These are phyloP conservation scores for Oophaga sylvatica DNA, from an alignment of 2,797 vertebrate species.

Conservation along the genomic window DNA sequence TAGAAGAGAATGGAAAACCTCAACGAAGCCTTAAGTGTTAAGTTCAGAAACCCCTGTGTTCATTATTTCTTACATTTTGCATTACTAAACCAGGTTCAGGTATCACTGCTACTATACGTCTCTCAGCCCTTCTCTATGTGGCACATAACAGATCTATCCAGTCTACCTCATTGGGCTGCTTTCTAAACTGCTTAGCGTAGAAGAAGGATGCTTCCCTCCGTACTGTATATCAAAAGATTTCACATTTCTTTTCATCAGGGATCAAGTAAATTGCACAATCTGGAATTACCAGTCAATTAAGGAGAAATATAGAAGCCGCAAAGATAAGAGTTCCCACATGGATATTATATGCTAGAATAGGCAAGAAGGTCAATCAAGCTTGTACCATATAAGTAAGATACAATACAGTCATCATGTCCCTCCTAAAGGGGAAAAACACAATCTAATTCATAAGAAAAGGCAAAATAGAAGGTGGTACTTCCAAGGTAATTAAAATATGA, in stretches of 20 bases:
- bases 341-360: neutral
- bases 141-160: neutral
- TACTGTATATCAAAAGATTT: constrained; percentile 8
- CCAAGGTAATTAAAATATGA: no score
- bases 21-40: no score
- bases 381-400: neutral
- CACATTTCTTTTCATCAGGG: constrained; percentile 34
- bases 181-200: neutral
- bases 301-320: constrained; percentile 21
- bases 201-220: constrained; percentile 3
- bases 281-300: constrained; percentile 39
- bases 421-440: neutral
- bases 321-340: constrained; percentile 41
- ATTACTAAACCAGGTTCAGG: neutral
- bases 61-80: no score
- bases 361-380: neutral
- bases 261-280: constrained; percentile 46
- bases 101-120: neutral
- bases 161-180: neutral
- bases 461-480: no score
- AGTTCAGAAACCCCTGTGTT: neutral
- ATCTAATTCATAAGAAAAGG: no score
- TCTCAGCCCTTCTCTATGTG: no score
- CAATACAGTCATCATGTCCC: neutral
- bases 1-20: no score